Percentiles rank a stretch among this genome's conserved stretches.
Evolutionary conservation across 2,113 vertebrate species (phyloP).

Genomic region (Rhinolophus sinicus): DNA sequence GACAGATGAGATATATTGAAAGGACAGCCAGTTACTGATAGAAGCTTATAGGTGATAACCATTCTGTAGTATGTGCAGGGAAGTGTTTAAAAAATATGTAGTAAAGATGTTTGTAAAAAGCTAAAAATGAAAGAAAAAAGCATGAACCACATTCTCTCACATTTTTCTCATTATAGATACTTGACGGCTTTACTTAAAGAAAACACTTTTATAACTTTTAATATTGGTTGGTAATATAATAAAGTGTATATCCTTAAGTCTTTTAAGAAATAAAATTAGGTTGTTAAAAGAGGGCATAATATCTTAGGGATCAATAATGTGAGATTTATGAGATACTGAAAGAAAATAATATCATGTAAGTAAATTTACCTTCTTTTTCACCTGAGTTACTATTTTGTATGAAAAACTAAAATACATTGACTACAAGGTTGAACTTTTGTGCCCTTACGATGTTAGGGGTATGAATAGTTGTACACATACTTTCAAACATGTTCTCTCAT

Average conservation of each 20-base stretch:
- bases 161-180: not conserved
- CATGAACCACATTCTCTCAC: not conserved
- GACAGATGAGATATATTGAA: not conserved
- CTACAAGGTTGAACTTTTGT: not conserved
- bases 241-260: not conserved
- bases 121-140: not conserved
- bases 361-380: not conserved
- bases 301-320: not conserved
- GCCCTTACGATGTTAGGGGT: not conserved
- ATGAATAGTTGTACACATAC: not conserved
- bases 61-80: not conserved
- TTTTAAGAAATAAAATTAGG: conserved; percentile 17
- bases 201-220: not conserved
- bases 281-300: not conserved
- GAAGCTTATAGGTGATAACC: not conserved
- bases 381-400: not conserved
- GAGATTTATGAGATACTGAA: not conserved
- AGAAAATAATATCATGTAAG: not conserved
- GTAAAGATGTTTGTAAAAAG: not conserved
- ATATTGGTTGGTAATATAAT: not conserved
- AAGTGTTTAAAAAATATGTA: not conserved
- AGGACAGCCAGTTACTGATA: not conserved
- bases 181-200: not conserved
- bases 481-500: not conserved
- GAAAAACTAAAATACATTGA: not conserved